Evolutionary conservation across 2,888 invertebrate species (phyloP), one percentile per base, ranked within the genome.

Genomic region (Aspidiotus destructor): DNA sequence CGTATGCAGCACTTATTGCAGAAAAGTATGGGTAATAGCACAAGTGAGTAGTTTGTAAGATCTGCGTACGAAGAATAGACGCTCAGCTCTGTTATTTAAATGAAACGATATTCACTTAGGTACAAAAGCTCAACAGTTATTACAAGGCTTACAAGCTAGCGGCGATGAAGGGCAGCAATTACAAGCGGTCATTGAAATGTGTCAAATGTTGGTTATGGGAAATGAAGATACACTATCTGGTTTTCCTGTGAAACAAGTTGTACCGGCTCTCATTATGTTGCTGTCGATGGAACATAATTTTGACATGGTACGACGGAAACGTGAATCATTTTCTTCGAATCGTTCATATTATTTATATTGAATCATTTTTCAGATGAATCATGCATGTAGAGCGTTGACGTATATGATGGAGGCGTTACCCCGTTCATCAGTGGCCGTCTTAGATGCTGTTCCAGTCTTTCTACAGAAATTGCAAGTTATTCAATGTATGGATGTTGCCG

Each of bases 331-430:
- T 44, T 42, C 16, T 52, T 54, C 28, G 8, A 62, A 13, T 11
- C 15, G 17, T 28, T 28, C 17, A 8, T 28, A 28, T n/a, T 13
- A 13, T 41, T 60, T 60, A 48, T 3, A 48, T n/a, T 48, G 48
- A 41, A 11, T 3, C 11, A 5, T 28, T 10, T 74, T 75, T 54
- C 75, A 88, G 88, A 98, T 98, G 98, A 95, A 97, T 77, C 95
- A 98, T 78, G 97, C 98, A 0, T 97, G 97, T 76, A 88, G 99
- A 55, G 98, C 98, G 0, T 83, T 99, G 53, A 97, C 97, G 0
- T 99, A 99, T 79, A 97, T 99, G 96, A 88, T 99, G 86, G 99
- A 99, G 79, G 96, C 98, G 0, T 78, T 99, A 73, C 99, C 99
- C 0, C 85, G 99, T 70, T 96, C 97, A 52, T 94, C 96, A 62